Percentiles rank a stretch among this genome's conserved stretches.
These are phyloP conservation scores for Caradrina clavipalpis DNA, from an alignment of 2,888 invertebrate genomes.

Conservation along the genomic window DNA sequence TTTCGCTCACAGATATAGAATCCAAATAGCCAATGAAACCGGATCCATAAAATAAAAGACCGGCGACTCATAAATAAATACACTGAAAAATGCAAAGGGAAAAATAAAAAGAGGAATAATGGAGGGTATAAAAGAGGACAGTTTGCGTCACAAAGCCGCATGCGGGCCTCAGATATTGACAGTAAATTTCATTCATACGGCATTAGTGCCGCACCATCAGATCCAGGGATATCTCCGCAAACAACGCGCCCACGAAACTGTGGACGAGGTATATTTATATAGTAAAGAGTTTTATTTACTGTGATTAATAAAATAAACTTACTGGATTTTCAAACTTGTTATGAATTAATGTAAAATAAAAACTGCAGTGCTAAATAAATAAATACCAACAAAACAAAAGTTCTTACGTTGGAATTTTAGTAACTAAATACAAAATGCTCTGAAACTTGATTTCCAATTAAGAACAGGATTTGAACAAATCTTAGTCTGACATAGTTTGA, in stretches of 20 bases:
- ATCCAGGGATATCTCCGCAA: constrained; percentile 84
- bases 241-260: constrained; percentile 63
- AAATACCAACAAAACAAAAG: too few species aligned
- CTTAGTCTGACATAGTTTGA: too few species aligned
- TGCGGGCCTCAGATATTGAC: constrained; percentile 91
- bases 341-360: too few species aligned
- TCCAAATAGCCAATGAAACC: constrained; percentile 68
- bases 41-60: constrained; percentile 73
- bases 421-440: too few species aligned
- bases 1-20: constrained; percentile 56
- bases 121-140: constrained; percentile 87
- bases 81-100: constrained; percentile 82
- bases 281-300: neutral
- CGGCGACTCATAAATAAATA: constrained; percentile 79
- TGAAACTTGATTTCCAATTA: too few species aligned
- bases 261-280: constrained; percentile 56
- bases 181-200: constrained; percentile 91
- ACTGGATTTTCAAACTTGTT: too few species aligned
- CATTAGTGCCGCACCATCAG: constrained; percentile 91
- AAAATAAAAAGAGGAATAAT: constrained; percentile 84
- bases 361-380: too few species aligned
- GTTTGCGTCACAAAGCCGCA: constrained; percentile 90
- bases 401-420: too few species aligned
- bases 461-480: too few species aligned
- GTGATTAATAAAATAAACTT: too few species aligned